Base-by-base conservation (phyloP, 1,140 invertebrate species). In the Teleopsis dalmanni region DNA sequence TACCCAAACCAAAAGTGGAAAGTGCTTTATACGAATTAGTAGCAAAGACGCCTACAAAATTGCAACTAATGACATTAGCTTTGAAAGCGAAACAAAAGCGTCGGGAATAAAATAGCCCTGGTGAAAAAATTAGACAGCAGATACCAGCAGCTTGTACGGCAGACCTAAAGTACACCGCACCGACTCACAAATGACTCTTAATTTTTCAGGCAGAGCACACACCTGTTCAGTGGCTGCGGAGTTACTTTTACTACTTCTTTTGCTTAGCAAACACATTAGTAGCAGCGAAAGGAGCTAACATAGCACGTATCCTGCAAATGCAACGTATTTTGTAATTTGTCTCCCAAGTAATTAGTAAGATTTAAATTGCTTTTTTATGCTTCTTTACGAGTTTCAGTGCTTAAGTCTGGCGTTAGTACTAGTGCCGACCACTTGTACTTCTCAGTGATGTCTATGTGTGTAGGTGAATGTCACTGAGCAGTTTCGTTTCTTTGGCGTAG, bases 311-410 rank as follows among this genome's bases (percentile, higher is more conserved):
- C 14, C 0, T 31, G 26, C 7, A 27, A 16, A 7, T 36, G 35
- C 5, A 19, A 4, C 16, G 40, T 29, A 46, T 41, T 31, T 36
- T 53, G 61, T 60, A 67, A 67, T 66, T 67, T 67, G 64, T 67
- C 64, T 65, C 64, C 56, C 52, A 58, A 64, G 63, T 66, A 66
- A 67, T 67, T 66, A 67, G 64, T 60, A 62, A 67, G 64, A 67
- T 67, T 67, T 67, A 67, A 67, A 67, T 63, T 64, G 57, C 57
- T 60, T 65, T 57, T 53, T 53, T 43, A 25, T 14, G n/a, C n/a
- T n/a, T n/a, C n/a, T n/a, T n/a, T n/a, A n/a, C n/a, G n/a, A n/a
- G n/a, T n/a, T n/a, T n/a, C n/a, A n/a, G n/a, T n/a, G n/a, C n/a
- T n/a, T n/a, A n/a, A n/a, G n/a, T n/a, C n/a, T n/a, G n/a, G n/a